Conservation (phyloP, 1,140 invertebrate species). For the Aethina tumida region DNA sequence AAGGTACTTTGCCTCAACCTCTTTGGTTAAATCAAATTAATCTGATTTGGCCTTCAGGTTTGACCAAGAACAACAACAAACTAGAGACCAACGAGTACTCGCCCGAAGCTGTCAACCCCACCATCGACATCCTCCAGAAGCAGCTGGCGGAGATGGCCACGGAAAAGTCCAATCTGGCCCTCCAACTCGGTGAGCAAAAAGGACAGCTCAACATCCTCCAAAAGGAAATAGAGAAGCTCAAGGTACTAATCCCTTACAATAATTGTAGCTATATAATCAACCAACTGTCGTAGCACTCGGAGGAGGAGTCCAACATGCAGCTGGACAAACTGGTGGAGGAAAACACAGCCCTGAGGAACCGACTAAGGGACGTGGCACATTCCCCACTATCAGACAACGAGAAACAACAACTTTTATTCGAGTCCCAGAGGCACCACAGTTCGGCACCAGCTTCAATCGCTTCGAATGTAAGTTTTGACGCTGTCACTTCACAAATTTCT, state of each 20-base stretch:
- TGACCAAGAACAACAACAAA: slow-evolving; percentile 28
- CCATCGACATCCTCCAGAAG: slow-evolving; percentile 33
- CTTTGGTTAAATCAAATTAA: background rate
- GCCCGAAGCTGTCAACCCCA: slow-evolving; percentile 33
- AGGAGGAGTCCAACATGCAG: slow-evolving; percentile 53
- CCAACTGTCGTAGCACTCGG: background rate
- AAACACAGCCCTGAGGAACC: slow-evolving; percentile 59
- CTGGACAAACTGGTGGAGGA: slow-evolving; percentile 58
- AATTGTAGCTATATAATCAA: background rate
- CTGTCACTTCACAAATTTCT: background rate
- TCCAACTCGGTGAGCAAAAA: slow-evolving; percentile 41
- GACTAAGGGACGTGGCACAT: slow-evolving; percentile 64
- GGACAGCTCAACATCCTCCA: slow-evolving; percentile 39
- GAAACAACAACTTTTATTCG: slow-evolving; percentile 63
- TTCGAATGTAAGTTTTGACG: slow-evolving; percentile 30
- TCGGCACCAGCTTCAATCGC: slow-evolving; percentile 51
- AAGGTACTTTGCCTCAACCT: slow-evolving; percentile 11
- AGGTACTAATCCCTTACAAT: slow-evolving; percentile 31
- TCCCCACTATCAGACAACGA: slow-evolving; percentile 73
- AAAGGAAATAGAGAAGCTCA: slow-evolving; percentile 41
- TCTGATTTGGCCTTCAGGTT: slow-evolving; percentile 13
- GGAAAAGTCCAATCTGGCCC: slow-evolving; percentile 42
- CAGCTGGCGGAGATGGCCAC: slow-evolving; percentile 40
- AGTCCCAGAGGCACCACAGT: slow-evolving; percentile 54
- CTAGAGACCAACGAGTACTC: slow-evolving; percentile 14